Percentiles rank a stretch among this genome's conserved stretches.
phyloP scores from a whole-genome alignment of 1,140 invertebrate species.

The Thaumatotibia leucotreta region DNA sequence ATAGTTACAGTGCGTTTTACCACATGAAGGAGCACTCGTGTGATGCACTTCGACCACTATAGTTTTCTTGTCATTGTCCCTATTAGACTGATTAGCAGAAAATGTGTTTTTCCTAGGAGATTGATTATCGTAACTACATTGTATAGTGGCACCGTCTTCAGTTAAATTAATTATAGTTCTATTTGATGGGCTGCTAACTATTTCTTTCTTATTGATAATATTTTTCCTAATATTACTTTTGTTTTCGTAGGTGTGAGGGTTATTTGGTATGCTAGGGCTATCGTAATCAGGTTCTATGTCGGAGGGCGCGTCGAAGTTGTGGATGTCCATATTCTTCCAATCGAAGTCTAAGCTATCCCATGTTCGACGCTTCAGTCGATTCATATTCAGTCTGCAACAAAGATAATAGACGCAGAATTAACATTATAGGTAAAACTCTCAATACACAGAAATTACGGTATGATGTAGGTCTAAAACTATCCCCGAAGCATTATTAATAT shows the following conservation, averaged over 20 bases:
- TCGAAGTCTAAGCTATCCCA: constrained; percentile 69
- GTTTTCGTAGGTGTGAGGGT: constrained; percentile 69
- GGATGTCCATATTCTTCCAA: constrained; percentile 62
- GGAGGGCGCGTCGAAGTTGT: constrained; percentile 67
- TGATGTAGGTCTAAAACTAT: too few relatives aligned
- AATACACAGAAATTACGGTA: too few relatives aligned
- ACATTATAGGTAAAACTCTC: too few relatives aligned
- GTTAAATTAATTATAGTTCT: constrained; percentile 83
- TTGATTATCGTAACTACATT: constrained; percentile 76
- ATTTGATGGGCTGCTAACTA: constrained; percentile 71
- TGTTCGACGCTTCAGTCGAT: constrained; percentile 60
- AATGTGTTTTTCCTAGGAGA: constrained; percentile 49
- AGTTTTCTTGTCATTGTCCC: constrained; percentile 76
- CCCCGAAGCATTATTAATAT: too few relatives aligned
- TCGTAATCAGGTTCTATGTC: constrained; percentile 74
- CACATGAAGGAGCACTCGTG: constrained; percentile 41
- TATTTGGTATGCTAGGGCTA: constrained; percentile 70
- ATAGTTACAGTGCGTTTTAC: constrained; percentile 47
- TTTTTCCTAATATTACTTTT: constrained; percentile 50
- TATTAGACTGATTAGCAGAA: constrained; percentile 42
- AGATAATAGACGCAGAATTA: too few relatives aligned
- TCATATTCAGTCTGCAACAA: constrained; percentile 64
- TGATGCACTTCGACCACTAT: constrained; percentile 80
- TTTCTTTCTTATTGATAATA: constrained; percentile 50
- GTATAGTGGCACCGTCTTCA: constrained; percentile 81